Base-by-base conservation (phyloP, 53 echinoderm and acorn worm genomes). In the Stichopus horrens region DNA sequence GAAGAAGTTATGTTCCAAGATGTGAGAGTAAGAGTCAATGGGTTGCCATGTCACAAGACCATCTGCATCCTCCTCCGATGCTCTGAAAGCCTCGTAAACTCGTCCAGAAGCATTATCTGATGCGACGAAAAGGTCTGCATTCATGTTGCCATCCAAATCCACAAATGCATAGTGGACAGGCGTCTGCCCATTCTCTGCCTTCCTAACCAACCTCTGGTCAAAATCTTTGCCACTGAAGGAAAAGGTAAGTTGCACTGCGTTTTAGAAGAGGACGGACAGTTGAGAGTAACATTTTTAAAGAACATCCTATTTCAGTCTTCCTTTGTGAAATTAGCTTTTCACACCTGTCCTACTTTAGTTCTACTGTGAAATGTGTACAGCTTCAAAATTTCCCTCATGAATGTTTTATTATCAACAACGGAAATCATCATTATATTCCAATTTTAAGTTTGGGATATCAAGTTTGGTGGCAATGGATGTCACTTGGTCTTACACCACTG, bases 161-260 rank as follows among this genome's bases (percentile, higher is more conserved):
- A 96, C 68, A 74, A 96, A 96, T 10, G 93, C 88, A 59, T 96
- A 90, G 2, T 92, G 90, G 90, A 95, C 92, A 8, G 96, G 96
- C 5, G 89, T 79, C 1, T 6, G 14, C 14, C n/a, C 5, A 19
- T 18, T 18, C 20, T 71, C 71, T 4, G 71, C 20, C 14, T 5
- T 18, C n/a, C n/a, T 71, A 4, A 71, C 71, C 71, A 16, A 18
- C 19, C 18, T 71, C 71, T 71, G n/a, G 14, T 71, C 71, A 71
- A 71, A 71, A 71, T 71, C 63, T 63, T 63, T 71, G 71, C 71
- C n/a, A 71, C 18, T 14, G n/a, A 6, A 20, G 0, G 1, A 71
- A 71, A 71, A 6, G 19, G 14, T 37, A 37, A 37, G 37, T 37
- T 37, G 37, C 37, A 37, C 37, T 37, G 37, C 37, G 37, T 37